Base-by-base conservation (phyloP, 2,797 vertebrate species). In the Protonibea diacanthus region DNA sequence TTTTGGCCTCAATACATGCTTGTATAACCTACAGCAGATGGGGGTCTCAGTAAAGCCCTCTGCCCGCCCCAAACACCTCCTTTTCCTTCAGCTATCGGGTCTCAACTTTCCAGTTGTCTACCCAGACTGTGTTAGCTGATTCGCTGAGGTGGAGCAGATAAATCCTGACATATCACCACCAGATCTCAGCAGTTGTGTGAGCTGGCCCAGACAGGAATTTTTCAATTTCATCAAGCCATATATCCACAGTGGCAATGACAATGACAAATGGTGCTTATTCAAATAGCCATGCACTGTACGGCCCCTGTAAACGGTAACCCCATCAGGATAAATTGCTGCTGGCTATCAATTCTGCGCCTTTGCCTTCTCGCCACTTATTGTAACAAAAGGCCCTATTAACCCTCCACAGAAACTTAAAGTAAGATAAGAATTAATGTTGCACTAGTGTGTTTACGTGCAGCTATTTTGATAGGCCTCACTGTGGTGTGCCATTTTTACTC, bases 341-440 rank as follows among this genome's bases (percentile, higher is more conserved):
- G 93, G 95, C 93, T 94, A 93, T 89, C 88, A 94, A 89, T 94
- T 94, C 94, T 93, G 89, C 85, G 70, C 93, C 81, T 92, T n/a
- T 70, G 82, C 83, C 65, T 72, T 68, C 15, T 84, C 70, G 70
- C 86, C 91, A 87, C 51, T 63, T 72, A 83, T 81, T 84, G 74
- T 77, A 81, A 81, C 78, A 91, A 88, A 91, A 92, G 59, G 44
- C 70, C 60, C 60, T 40, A 84, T 89, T 86, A 89, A 85, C 76
- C 81, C 73, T 67, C 55, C 47, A 49, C 42, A 65, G 66, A 71
- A 74, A 86, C 58, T 38, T 71, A 42, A 76, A 71, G 80, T 15
- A 49, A n/a, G 33, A 80, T 56, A 4, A 44, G 38, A 68, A 66
- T 69, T 76, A 80, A 61, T 78, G 68, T 23, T 49, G 59, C 62